Conservation (phyloP, 2,888 invertebrate species). For the Theristus sp. region DNA sequence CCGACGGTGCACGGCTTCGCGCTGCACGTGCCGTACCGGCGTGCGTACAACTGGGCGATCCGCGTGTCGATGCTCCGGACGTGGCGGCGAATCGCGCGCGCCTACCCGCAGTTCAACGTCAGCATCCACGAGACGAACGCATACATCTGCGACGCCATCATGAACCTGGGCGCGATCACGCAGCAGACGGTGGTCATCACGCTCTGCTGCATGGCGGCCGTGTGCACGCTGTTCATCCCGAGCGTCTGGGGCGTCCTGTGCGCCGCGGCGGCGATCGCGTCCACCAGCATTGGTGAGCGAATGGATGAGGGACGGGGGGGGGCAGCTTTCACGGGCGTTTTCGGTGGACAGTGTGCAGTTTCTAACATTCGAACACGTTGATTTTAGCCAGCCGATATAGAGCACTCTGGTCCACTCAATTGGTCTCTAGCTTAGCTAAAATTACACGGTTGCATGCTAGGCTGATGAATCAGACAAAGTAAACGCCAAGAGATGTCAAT, state of each 20-base stretch:
- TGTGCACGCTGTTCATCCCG: slow-evolving; percentile 12
- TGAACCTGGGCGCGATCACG: slow-evolving; percentile 1
- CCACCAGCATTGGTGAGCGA: slow-evolving; percentile 9
- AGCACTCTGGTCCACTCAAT: too few relatives aligned
- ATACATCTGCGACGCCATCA: slow-evolving; percentile 10
- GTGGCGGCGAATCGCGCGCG: slow-evolving; percentile 10
- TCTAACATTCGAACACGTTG: neutral
- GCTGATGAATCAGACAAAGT: too few relatives aligned
- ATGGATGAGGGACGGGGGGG: neutral
- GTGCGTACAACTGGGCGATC: neutral
- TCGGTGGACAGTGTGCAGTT: neutral
- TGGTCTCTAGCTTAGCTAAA: too few relatives aligned
- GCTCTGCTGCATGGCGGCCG: slow-evolving; percentile 10
- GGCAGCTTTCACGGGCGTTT: neutral
- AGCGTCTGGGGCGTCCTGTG: slow-evolving; percentile 9
- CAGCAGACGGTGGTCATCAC: slow-evolving; percentile 9
- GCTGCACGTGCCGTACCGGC: neutral
- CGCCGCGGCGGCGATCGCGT: slow-evolving; percentile 10
- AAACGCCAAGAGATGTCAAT: too few relatives aligned
- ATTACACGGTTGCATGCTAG: too few relatives aligned
- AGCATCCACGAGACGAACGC: slow-evolving; percentile 10
- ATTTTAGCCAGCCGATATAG: too few relatives aligned
- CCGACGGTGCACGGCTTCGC: neutral
- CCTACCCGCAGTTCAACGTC: slow-evolving; percentile 11
- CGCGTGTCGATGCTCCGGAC: neutral